These are phyloP conservation scores for Butorides virescens DNA, from an alignment of 2,113 vertebrate species.

Conservation along the genomic window DNA sequence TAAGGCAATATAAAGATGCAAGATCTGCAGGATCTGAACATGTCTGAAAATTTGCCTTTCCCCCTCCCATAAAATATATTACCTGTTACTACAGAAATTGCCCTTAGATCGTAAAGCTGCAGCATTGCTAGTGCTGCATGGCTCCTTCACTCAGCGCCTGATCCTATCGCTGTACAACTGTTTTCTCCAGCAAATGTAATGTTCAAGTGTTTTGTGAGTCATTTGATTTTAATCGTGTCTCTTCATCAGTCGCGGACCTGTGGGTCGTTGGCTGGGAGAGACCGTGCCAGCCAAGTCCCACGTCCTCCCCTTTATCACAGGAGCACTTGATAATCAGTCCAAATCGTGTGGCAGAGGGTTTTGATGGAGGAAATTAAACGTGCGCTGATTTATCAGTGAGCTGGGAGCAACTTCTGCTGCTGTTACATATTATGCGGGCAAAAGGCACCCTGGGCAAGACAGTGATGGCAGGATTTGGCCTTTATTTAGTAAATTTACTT, in stretches of 20 bases:
- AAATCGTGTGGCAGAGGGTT: background rate
- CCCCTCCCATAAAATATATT: accelerated
- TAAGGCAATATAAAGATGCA: background rate
- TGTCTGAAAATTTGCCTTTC: background rate
- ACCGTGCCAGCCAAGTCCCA: background rate
- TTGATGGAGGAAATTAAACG: background rate
- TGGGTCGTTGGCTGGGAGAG: background rate
- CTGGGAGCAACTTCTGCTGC: background rate
- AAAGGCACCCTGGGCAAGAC: background rate
- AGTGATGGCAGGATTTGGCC: background rate
- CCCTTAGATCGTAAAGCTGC: background rate
- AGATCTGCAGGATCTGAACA: background rate
- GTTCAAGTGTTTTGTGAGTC: background rate
- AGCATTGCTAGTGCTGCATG: background rate
- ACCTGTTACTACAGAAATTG: background rate
- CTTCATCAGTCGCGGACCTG: background rate
- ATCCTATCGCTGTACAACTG: background rate
- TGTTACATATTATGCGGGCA: background rate
- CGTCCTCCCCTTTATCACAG: background rate
- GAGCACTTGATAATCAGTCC: background rate
- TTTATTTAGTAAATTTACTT: background rate
- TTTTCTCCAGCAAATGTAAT: background rate
- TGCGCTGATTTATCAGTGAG: background rate
- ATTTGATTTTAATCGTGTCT: background rate
- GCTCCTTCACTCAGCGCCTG: background rate